These are phyloP conservation scores for Acleris laterana DNA, from an alignment of 2,888 invertebrate genomes.

Conservation along the genomic window DNA sequence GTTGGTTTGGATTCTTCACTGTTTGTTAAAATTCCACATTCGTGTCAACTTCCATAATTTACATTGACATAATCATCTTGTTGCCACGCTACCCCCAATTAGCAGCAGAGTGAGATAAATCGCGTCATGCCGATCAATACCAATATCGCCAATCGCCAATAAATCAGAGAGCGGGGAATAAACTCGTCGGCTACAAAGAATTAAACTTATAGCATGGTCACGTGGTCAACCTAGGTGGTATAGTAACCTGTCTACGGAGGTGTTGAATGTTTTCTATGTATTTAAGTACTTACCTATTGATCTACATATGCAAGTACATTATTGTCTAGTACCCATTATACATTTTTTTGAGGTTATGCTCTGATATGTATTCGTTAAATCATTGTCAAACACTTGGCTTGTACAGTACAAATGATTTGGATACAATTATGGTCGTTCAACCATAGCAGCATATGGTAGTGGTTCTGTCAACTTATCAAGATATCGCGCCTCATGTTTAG, in stretches of 20 bases:
- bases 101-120: slow-evolving; percentile 31
- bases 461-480: slow-evolving; percentile 68
- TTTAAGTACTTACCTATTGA: no score
- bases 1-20: not conserved
- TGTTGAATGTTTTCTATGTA: no score
- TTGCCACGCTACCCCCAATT: slow-evolving; percentile 30
- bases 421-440: slow-evolving; percentile 1
- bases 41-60: slow-evolving; percentile 16
- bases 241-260: no score
- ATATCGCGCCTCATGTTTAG: slow-evolving; percentile 68
- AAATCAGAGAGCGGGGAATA: slow-evolving; percentile 8
- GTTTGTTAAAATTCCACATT: slow-evolving; percentile 11
- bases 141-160: slow-evolving; percentile 19
- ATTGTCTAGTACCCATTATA: no score
- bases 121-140: slow-evolving; percentile 17
- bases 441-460: slow-evolving; percentile 2
- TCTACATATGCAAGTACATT: no score
- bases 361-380: no score
- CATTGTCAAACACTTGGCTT: not conserved
- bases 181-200: slow-evolving; percentile 6
- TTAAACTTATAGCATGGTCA: not conserved
- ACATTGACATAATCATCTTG: slow-evolving; percentile 29
- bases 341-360: no score
- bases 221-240: no score
- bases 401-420: not conserved